Conservation (phyloP, 2,888 invertebrate genomes). For the Resseliella maxima region DNA sequence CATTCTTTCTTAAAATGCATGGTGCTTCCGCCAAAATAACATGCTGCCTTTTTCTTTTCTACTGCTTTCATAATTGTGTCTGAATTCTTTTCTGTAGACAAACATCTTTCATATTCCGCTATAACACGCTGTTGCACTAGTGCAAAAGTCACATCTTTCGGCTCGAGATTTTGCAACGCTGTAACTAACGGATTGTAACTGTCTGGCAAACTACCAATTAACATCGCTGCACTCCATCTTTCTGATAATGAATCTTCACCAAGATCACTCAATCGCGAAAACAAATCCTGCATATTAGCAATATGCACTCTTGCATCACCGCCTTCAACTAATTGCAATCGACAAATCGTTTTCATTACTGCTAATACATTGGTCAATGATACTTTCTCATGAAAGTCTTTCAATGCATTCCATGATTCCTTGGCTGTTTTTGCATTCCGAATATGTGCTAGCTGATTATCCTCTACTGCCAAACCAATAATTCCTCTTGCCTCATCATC, state of each 20-base stretch:
- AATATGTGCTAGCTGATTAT: constrained; percentile 58
- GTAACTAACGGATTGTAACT: constrained; percentile 59
- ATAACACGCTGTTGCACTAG: constrained; percentile 56
- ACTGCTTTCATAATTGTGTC: neutral
- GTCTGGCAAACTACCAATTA: constrained; percentile 57
- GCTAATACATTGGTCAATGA: constrained; percentile 58
- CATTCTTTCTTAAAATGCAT: constrained; percentile 58
- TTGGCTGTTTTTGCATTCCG: constrained; percentile 57
- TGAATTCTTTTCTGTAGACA: constrained; percentile 10
- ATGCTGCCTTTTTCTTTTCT: constrained; percentile 45
- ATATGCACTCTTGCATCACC: constrained; percentile 58
- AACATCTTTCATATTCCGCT: constrained; percentile 58
- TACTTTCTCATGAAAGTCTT: constrained; percentile 57
- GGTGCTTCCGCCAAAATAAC: constrained; percentile 59
- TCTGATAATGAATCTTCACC: constrained; percentile 57
- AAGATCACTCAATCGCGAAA: constrained; percentile 57
- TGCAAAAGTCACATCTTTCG: constrained; percentile 57
- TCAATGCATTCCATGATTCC: constrained; percentile 57
- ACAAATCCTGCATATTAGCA: constrained; percentile 58
- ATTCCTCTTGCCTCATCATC: constrained; percentile 57
- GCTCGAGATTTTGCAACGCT: constrained; percentile 58
- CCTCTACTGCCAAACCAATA: constrained; percentile 58
- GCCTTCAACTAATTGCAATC: constrained; percentile 58
- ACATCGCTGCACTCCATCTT: constrained; percentile 56
- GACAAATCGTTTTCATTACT: constrained; percentile 58